A percentile compares a stretch with the other conserved stretches of the same genome.
Conservation (phyloP, 1,140 invertebrate species). For the Drosophila seguyi region DNA sequence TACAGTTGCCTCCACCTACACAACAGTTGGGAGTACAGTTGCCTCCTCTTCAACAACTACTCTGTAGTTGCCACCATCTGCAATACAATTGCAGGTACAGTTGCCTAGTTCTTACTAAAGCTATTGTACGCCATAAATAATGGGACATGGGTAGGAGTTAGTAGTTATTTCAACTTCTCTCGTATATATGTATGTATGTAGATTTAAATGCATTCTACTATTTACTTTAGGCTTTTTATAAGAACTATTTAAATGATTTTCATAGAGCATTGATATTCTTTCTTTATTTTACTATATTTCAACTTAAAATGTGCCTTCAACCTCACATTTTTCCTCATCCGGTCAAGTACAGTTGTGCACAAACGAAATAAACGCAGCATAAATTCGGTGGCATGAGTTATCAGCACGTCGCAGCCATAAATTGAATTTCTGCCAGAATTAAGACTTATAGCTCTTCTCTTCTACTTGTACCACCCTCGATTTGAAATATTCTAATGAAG, state of each 20-base stretch:
- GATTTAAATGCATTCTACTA: background rate
- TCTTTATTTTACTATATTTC: background rate
- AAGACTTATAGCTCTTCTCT: conserved; percentile 74
- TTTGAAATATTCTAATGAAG: conserved; percentile 69
- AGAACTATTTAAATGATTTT: background rate
- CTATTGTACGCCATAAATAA: conserved; percentile 28
- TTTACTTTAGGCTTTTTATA: background rate
- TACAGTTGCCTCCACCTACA: conserved; percentile 30
- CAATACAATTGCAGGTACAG: conserved; percentile 5
- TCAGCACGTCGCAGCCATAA: conserved; percentile 84
- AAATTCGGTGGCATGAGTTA: conserved; percentile 61
- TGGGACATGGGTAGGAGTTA: conserved; percentile 1
- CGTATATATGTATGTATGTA: too few species aligned
- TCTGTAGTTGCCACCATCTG: background rate
- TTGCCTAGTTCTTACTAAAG: background rate
- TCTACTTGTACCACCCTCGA: conserved; percentile 19
- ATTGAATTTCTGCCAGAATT: conserved; percentile 78
- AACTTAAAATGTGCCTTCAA: background rate
- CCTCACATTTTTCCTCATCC: background rate
- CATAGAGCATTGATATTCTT: background rate
- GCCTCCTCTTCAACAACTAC: background rate
- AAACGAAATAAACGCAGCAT: conserved; percentile 21
- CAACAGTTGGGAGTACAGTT: conserved; percentile 46
- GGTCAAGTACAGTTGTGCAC: conserved; percentile 25
- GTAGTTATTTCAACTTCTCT: background rate